Conservation (phyloP, 2,888 invertebrate genomes). For the Diplolepis rosae region DNA sequence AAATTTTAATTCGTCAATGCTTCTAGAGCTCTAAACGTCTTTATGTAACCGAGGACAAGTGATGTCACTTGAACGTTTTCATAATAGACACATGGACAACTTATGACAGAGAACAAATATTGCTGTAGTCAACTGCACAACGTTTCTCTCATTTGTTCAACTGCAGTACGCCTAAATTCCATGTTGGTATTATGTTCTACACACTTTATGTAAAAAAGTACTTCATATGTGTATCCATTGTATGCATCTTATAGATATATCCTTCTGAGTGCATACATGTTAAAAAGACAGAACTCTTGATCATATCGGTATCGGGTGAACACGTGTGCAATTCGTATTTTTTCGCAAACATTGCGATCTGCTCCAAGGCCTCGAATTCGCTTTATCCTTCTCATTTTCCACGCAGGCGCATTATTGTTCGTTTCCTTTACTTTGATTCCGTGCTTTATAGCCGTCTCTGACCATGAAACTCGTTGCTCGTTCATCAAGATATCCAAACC, state of each 20-base stretch:
- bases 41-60: conserved; percentile 68
- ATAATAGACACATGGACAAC: conserved; percentile 47
- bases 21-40: conserved; percentile 44
- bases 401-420: conserved; percentile 20
- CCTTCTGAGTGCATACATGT: background rate
- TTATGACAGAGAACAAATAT: conserved; percentile 48
- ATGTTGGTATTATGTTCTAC: background rate
- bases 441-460: conserved; percentile 20
- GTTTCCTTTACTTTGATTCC: conserved; percentile 20
- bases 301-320: conserved; percentile 17
- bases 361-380: conserved; percentile 23
- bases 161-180: background rate
- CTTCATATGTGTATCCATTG: background rate
- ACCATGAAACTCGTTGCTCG: conserved; percentile 14
- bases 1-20: background rate
- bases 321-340: conserved; percentile 25
- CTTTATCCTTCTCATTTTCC: conserved; percentile 28
- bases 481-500: conserved; percentile 11
- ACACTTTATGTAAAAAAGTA: too few relatives aligned
- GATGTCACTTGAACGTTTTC: conserved; percentile 63
- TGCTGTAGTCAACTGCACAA: conserved; percentile 26
- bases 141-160: background rate
- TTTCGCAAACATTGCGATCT: conserved; percentile 24
- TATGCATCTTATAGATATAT: background rate
- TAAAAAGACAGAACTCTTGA: background rate